Conservation (phyloP, 2,113 vertebrate species). For the Ammodytes dubius region DNA sequence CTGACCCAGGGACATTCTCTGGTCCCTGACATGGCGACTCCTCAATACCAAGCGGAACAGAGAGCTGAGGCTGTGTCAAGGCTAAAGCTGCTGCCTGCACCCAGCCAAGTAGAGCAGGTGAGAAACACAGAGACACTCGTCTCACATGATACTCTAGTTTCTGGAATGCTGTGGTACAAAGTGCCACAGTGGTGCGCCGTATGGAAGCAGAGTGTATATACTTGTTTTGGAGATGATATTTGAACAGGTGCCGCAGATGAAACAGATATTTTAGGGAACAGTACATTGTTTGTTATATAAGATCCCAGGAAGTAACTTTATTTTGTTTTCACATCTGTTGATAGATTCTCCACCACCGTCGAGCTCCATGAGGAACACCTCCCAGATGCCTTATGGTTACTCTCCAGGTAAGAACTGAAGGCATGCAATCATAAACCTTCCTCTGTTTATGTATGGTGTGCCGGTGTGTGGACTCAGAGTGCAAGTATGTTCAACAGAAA, state of each 20-base stretch:
- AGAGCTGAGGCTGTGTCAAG: slow-evolving; percentile 79
- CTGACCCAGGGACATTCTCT: slow-evolving; percentile 53
- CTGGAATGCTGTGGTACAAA: slow-evolving; percentile 59
- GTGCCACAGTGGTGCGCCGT: slow-evolving; percentile 3
- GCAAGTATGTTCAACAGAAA: background rate
- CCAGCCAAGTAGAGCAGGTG: slow-evolving; percentile 80
- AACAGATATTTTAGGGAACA: slow-evolving; percentile 41
- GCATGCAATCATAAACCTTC: slow-evolving; percentile 46
- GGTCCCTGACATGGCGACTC: slow-evolving; percentile 54
- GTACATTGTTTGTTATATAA: slow-evolving; percentile 55
- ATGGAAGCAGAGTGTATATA: slow-evolving; percentile 24
- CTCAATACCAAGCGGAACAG: slow-evolving; percentile 67
- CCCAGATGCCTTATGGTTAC: slow-evolving; percentile 75
- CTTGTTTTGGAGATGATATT: slow-evolving; percentile 58
- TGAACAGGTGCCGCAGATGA: slow-evolving; percentile 57
- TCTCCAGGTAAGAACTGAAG: slow-evolving; percentile 81
- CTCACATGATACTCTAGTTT: slow-evolving; percentile 64
- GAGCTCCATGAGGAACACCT: slow-evolving; percentile 42
- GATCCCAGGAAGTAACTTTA: slow-evolving; percentile 60
- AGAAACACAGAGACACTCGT: slow-evolving; percentile 30
- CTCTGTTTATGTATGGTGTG: background rate
- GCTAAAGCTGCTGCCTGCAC: slow-evolving; percentile 80
- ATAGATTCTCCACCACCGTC: slow-evolving; percentile 73
- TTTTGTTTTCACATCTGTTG: slow-evolving; percentile 66
- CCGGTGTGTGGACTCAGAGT: background rate